Base-by-base conservation (phyloP, 2,113 vertebrate genomes). In the Apus apus region DNA sequence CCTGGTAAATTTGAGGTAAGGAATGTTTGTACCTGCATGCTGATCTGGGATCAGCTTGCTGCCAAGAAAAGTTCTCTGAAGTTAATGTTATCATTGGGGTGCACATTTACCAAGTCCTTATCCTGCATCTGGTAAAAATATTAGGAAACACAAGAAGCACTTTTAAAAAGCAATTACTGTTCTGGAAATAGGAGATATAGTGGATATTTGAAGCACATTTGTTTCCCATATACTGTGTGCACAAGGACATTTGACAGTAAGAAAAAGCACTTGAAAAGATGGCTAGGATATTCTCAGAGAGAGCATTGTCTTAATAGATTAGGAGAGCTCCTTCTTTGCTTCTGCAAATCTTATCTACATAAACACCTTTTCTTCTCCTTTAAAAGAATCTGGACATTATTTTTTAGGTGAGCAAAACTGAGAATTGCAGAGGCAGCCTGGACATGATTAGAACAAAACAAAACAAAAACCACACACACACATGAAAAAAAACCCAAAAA, bases 321-420 rank as follows among this genome's bases (percentile, higher is more conserved):
- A 94, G 30, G n/a, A 66, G 91, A 91, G 68, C 64, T 91, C 36
- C 20, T 80, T 67, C 85, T 93, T 85, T 80, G 81, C 74, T 93
- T 90, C 60, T 87, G 51, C 15, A 76, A 53, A 83, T 53, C 68
- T 95, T 94, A 90, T 96, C 93, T 96, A 61, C 54, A 92, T 92
- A 89, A 85, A 74, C 60, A 91, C 53, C 61, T 94, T 96, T 91
- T 85, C 68, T 87, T 79, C 26, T 32, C 20, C 15, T 71, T 60
- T 90, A 77, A 88, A 82, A 74, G 84, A 84, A 67, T 82, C 66
- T 82, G n/a, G 58, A 85, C 92, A 89, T 83, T 65, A 48, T 76
- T 82, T 95, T 82, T 96, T 16, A 82, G 64, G 70, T 74, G 43
- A 89, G 50, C 18, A 23, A 50, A 14, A 3, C 32, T 75, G 70